Base-by-base conservation (phyloP, 2,797 vertebrate species). In the Pipistrellus kuhlii region DNA sequence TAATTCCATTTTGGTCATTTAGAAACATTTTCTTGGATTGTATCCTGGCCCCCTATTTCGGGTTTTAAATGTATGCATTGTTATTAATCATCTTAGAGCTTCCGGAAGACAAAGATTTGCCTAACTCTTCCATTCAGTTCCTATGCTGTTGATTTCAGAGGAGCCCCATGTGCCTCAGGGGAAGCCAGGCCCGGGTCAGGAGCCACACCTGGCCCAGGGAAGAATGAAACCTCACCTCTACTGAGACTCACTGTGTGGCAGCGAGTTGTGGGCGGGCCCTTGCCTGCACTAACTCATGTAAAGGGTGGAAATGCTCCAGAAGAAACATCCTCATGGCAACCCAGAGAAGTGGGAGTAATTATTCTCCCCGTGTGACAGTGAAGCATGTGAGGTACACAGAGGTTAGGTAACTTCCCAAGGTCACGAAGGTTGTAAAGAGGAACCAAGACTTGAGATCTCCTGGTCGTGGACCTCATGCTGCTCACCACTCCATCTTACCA, bases 141-240 rank as follows among this genome's bases (percentile, higher is more conserved):
- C 30, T 62, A 10, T 59, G 27, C 20, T 17, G 9, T 20, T 75
- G 64, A 82, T 66, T 76, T 9, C 44, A 25, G 41, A 76, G n/a
- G 20, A 51, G 17, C 5, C 23, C 20, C 3, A 20, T 8, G n/a
- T 1, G 15, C 9, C 20, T 18, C 3, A 12, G 27, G 2, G 13
- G 73, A 69, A 57, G 30, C 17, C 64, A 91, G 81, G 55, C 20
- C 3, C 27, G 12, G 1, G 2, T 14, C 23, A 48, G 35, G 18
- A 77, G 13, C 18, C 57, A 78, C 8, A 13, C 25, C 11, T 66
- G 62, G 11, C 23, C 80, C 35, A 9, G 64, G 68, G 20, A 81
- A 94, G 44, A 11, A 55, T 2, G 14, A 53, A 92, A 85, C 21
- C 3, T 59, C 25, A 48, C 8, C 68, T 89, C 35, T 71, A 30